phyloP scores from a whole-genome alignment of 1,140 invertebrate genomes.

The Oscheius sp. region DNA sequence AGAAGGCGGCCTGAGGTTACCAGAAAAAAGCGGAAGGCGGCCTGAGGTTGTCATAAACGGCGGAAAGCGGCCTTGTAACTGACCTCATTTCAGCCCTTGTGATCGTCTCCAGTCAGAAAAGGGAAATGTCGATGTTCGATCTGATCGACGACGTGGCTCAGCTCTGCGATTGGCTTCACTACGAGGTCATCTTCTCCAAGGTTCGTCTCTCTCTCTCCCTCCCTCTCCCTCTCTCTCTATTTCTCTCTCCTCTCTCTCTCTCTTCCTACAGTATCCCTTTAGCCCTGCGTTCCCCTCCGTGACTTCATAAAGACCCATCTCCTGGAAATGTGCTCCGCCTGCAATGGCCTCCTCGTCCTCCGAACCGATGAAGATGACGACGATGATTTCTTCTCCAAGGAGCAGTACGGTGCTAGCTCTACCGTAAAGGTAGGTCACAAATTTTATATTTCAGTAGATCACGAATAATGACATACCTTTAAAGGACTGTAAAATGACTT shows the following conservation, averaged over 20 bases:
- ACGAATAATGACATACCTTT: background rate
- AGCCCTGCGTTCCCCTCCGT: background rate
- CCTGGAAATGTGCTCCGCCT: background rate
- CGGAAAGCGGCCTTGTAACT: background rate
- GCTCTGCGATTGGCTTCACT: slow-evolving; percentile 40
- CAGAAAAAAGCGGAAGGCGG: background rate
- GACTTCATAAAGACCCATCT: background rate
- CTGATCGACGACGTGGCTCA: slow-evolving; percentile 22
- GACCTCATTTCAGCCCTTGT: slow-evolving; percentile 5
- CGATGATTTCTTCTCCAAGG: background rate
- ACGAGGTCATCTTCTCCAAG: slow-evolving; percentile 39
- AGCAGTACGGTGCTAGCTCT: background rate
- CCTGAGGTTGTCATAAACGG: background rate
- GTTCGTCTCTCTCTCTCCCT: slow-evolving; percentile 2
- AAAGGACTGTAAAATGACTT: background rate
- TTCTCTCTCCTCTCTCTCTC: background rate
- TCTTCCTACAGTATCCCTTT: background rate
- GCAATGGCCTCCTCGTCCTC: background rate
- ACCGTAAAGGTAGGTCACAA: background rate
- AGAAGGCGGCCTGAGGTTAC: background rate
- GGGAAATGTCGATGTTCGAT: background rate
- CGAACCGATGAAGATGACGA: background rate
- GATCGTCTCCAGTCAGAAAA: background rate
- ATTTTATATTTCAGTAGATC: background rate
- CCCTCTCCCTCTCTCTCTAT: background rate